Evolutionary conservation across 2,113 vertebrate genomes (phyloP).

Genomic region (Clinocottus analis): DNA sequence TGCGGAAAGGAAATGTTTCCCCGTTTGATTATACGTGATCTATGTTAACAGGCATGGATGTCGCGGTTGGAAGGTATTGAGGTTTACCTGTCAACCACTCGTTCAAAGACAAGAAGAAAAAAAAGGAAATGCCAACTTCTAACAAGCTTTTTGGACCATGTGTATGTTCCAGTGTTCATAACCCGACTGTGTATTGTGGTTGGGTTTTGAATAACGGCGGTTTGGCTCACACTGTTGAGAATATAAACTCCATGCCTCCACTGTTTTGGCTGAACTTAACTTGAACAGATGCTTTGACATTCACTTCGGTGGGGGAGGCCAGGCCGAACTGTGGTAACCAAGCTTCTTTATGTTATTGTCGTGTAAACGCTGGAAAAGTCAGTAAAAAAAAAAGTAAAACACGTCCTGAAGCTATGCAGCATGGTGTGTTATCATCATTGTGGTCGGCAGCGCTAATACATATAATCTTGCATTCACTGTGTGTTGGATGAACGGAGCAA

Average conservation of each 20-base stretch:
- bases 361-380: constrained; percentile 42
- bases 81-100: constrained; percentile 54
- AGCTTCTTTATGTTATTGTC: constrained; percentile 57
- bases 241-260: constrained; percentile 56
- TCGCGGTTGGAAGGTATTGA: constrained; percentile 37
- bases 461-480: not conserved
- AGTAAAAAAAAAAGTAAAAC: too few relatives aligned
- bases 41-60: constrained; percentile 32
- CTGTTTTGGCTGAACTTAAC: constrained; percentile 58
- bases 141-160: constrained; percentile 56
- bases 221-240: constrained; percentile 62
- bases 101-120: constrained; percentile 45
- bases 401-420: not conserved
- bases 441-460: not conserved
- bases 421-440: constrained; percentile 2
- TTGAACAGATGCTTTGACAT: constrained; percentile 59
- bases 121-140: constrained; percentile 48
- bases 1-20: constrained; percentile 9
- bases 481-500: not conserved
- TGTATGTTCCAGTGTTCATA: constrained; percentile 68
- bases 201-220: constrained; percentile 70
- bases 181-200: constrained; percentile 69
- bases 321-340: constrained; percentile 37
- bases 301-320: constrained; percentile 33
- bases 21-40: constrained; percentile 1